Percentiles rank a stretch among this genome's conserved stretches.
Evolutionary conservation across 2,797 vertebrate genomes (phyloP).

Genomic region (Epinephelus coioides): DNA sequence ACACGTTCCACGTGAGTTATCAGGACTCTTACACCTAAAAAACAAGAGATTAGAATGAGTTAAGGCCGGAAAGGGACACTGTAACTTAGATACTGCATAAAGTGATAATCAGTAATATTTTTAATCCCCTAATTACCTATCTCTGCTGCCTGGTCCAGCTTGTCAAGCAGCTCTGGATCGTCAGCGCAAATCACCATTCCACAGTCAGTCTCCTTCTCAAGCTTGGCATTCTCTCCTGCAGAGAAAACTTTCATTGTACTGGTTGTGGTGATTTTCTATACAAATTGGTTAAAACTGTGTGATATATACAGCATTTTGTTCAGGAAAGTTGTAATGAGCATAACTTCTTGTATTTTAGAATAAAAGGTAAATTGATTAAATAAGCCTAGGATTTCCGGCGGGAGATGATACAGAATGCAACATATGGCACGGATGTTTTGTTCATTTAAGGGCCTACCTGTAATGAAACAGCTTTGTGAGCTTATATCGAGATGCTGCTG

Average conservation of each 20-base stretch:
- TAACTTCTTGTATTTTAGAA: not conserved
- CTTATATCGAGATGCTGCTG: constrained; percentile 74
- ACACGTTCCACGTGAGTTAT: constrained; percentile 84
- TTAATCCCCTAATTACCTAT: constrained; percentile 72
- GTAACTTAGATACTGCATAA: not conserved
- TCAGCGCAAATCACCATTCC: constrained; percentile 79
- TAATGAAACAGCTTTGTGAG: constrained; percentile 28
- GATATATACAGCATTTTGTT: not conserved
- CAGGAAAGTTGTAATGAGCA: not conserved
- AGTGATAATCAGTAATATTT: not conserved
- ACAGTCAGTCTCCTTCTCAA: constrained; percentile 62
- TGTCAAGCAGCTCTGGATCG: constrained; percentile 83
- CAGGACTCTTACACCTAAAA: constrained; percentile 84
- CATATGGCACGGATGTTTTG: not conserved
- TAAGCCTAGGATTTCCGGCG: too few relatives aligned
- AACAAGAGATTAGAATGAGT: not conserved
- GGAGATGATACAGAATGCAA: too few relatives aligned
- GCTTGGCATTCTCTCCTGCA: constrained; percentile 46
- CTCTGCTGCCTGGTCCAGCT: constrained; percentile 80
- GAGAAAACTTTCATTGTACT: constrained; percentile 20
- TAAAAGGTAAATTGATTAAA: too few relatives aligned
- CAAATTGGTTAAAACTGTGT: not conserved
- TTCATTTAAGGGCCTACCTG: constrained; percentile 39
- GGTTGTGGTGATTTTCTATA: not conserved
- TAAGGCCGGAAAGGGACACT: not conserved